Base-by-base conservation (phyloP, 2,888 invertebrate species). In the Mimas tiliae region DNA sequence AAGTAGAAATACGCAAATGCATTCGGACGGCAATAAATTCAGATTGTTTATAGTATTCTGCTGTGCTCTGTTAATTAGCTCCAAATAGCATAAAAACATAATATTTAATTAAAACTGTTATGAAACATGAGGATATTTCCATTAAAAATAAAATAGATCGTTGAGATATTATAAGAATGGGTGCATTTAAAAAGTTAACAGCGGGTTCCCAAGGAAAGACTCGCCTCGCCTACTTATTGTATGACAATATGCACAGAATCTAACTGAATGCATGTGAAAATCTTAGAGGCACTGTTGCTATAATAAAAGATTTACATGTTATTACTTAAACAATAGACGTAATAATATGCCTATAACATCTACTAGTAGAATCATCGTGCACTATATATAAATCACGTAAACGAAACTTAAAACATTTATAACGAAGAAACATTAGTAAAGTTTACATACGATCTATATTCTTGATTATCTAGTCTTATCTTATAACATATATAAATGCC, bases 261-360 rank as follows among this genome's bases (percentile, higher is more conserved):
- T 34, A 34, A 34, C 34, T 53, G 38, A 58, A 58, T 58, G 42
- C 42, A 58, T 58, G 42, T 58, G 58, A 42, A 58, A 53, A 55
- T 11, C 33, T 34, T 16, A 38, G 16, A 34, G 11, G 19, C 19
- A 38, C 55, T 6, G 19, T 58, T 19, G 19, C 42, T 38, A 42
- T 58, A 53, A 53, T 38, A 12, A 1, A 19, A 19, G 19, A 58
- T 42, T 58, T 6, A 16, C 34, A 38, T n/a, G 14, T 34, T 14
- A 53, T 53, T 53, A 33, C 11, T 55, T 11, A 42, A 42, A 58
- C 58, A 58, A 58, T 58, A 38, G 19, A 38, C 11, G n/a, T n/a
- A n/a, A n/a, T n/a, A n/a, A n/a, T n/a, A 58, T 42, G 16, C 6
- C 38, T 19, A 19, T 16, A 21, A 2, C 7, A 38, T 9, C 8